Percentiles rank a stretch among this genome's conserved stretches.
These are phyloP conservation scores for Ylistrum balloti DNA, from an alignment of 1,140 invertebrate genomes.

Conservation along the genomic window DNA sequence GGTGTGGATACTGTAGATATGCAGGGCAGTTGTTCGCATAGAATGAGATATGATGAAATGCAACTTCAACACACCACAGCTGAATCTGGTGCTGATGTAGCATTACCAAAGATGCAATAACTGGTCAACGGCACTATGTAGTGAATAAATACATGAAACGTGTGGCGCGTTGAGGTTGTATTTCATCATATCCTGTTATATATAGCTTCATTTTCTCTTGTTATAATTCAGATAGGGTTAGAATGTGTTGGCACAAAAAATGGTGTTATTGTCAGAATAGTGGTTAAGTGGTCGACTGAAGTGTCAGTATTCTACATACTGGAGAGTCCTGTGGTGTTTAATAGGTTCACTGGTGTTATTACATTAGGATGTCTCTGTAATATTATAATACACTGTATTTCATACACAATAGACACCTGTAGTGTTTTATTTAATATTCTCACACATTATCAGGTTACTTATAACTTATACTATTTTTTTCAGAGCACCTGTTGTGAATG, in stretches of 20 bases:
- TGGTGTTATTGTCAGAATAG: not conserved
- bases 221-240: too few relatives aligned
- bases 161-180: too few relatives aligned
- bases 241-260: not conserved
- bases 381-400: not conserved
- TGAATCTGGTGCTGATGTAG: too few relatives aligned
- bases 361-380: not conserved
- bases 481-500: not conserved
- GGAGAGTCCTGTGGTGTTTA: not conserved
- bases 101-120: too few relatives aligned
- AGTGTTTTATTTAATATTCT: not conserved
- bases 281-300: not conserved
- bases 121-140: too few relatives aligned
- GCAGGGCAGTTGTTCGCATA: too few relatives aligned
- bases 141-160: too few relatives aligned
- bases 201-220: too few relatives aligned
- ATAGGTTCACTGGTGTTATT: not conserved
- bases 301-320: not conserved
- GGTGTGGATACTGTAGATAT: too few relatives aligned
- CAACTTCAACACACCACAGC: too few relatives aligned
- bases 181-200: too few relatives aligned
- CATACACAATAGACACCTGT: not conserved
- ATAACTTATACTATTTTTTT: not conserved
- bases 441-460: not conserved
- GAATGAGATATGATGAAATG: too few relatives aligned